Evolutionary conservation across 2,888 invertebrate species (phyloP), one percentile per base, ranked within the genome.

Genomic region (Yponomeuta malinellus): DNA sequence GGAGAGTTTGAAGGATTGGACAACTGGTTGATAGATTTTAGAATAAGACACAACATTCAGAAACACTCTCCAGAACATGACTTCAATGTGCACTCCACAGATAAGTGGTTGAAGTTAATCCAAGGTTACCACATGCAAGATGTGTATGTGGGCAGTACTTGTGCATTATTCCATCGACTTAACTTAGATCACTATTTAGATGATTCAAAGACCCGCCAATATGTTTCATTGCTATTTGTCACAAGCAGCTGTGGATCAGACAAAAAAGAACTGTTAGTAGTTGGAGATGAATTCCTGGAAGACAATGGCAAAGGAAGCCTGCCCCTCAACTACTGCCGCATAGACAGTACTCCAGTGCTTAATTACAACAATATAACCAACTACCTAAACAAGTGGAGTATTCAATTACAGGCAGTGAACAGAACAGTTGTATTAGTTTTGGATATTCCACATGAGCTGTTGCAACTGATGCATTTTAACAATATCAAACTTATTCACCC

Each of bases 1-100:
- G 75, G 78, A 74, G 75, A 80, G 37, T 77, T 76, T 68, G 75
- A 76, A 63, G 75, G 74, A 70, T 75, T 78, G 63, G 76, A 81
- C 72, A 78, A 79, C 67, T 82, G 81, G 81, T 72, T 82, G 72
- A 70, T 75, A 52, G 78, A 78, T 70, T 82, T 82, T 72, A 74
- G 74, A 71, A 75, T 73, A 71, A 76, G 79, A 71, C 77, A 82
- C 72, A 81, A 81, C 72, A 79, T 82, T 70, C 73, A 76, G 12
- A 78, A 76, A 72, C 77, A 77, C 70, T 72, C 71, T 66, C 71
- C 75, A 48, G 74, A 74, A 31, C 73, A 76, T 73, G 73, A 72
- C 10, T 74, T 72, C 69, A 75, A 67, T 72, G 72, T 48, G 29
- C 9, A 63, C 43, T 69, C 70, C 10, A 69, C 66, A 52, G n/a